Percentiles rank a stretch among this genome's conserved stretches.
These are phyloP conservation scores for Epinotia bilunana DNA, from an alignment of 2,888 invertebrate species.

Conservation along the genomic window DNA sequence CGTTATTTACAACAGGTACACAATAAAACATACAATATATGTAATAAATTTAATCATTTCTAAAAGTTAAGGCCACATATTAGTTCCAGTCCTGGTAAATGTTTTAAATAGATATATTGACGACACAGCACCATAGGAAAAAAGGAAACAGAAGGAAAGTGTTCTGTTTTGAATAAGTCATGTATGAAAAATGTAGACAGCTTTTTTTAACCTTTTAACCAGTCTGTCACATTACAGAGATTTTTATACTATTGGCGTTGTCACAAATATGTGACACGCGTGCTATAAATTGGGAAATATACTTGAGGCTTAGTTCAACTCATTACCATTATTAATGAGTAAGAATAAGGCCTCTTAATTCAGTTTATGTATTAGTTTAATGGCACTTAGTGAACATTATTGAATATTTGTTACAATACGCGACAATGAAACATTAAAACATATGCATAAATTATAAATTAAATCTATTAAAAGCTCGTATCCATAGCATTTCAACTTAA, in stretches of 20 bases:
- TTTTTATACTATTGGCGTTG: background rate
- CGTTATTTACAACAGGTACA: slow-evolving; percentile 76
- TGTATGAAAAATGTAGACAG: background rate
- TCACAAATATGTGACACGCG: slow-evolving; percentile 1
- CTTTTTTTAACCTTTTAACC: background rate
- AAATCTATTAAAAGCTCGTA: slow-evolving; percentile 50
- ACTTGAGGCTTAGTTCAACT: background rate
- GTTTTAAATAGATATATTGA: slow-evolving; percentile 50
- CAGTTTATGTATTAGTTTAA: slow-evolving; percentile 38
- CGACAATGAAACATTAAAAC: slow-evolving; percentile 44
- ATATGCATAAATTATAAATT: slow-evolving; percentile 46
- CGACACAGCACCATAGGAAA: slow-evolving; percentile 64
- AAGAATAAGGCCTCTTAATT: slow-evolving; percentile 4
- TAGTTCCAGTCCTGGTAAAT: slow-evolving; percentile 45
- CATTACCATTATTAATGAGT: background rate
- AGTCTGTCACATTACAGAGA: no score
- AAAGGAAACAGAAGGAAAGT: no score
- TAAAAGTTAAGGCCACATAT: slow-evolving; percentile 71
- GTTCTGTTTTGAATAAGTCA: background rate
- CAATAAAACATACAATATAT: slow-evolving; percentile 56
- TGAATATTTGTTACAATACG: slow-evolving; percentile 37
- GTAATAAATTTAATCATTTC: slow-evolving; percentile 49
- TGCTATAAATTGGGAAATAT: no score
- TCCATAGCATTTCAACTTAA: slow-evolving; percentile 50
- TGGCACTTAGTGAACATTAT: slow-evolving; percentile 53